These are phyloP conservation scores for Cladorhizidae sp. DNA, from an alignment of 37 sponge, comb jelly and placozoan genomes.

Conservation along the genomic window DNA sequence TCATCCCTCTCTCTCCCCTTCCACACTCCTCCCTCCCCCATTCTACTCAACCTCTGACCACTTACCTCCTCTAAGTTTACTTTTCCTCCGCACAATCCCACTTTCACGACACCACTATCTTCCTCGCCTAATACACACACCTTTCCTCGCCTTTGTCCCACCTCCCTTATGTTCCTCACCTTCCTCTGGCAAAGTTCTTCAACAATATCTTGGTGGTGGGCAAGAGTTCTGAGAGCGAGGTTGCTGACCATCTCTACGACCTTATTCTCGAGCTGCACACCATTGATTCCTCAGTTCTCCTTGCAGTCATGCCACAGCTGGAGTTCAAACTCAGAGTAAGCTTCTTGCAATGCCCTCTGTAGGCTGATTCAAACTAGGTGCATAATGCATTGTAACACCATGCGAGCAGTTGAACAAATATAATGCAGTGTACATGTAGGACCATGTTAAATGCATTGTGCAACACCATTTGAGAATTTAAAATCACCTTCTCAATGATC, in stretches of 20 bases:
- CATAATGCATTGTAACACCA: too few relatives aligned
- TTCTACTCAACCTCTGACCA: neutral
- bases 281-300: constrained; percentile 74
- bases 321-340: constrained; percentile 84
- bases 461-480: too few relatives aligned
- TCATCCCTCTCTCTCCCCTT: neutral
- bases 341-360: too few relatives aligned
- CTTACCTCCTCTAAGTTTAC: neutral
- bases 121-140: neutral
- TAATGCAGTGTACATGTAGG: too few relatives aligned
- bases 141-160: neutral
- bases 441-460: too few relatives aligned
- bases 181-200: constrained; percentile 68
- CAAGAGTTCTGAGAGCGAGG: constrained; percentile 73
- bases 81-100: too few relatives aligned
- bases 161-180: too few relatives aligned
- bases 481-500: too few relatives aligned
- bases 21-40: neutral
- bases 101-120: too few relatives aligned
- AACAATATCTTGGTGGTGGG: constrained; percentile 73
- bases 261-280: constrained; percentile 76
- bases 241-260: constrained; percentile 75
- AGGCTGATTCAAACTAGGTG: too few relatives aligned
- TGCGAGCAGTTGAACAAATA: too few relatives aligned
- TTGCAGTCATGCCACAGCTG: constrained; percentile 90